These are phyloP conservation scores for Archaeoteleia sp. DNA, from an alignment of 2,888 invertebrate genomes.

Conservation along the genomic window DNA sequence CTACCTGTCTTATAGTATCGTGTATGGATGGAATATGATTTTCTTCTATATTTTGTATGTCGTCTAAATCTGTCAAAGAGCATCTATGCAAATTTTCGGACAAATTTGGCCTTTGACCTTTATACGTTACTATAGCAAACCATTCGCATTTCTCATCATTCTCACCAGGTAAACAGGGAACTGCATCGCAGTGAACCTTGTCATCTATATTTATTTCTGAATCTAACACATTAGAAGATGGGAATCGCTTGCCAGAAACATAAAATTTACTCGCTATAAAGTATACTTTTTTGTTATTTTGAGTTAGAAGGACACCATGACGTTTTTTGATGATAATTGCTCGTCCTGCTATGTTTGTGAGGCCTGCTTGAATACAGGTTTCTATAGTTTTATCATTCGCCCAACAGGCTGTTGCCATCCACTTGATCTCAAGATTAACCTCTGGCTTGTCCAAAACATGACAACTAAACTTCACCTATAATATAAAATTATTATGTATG, in stretches of 20 bases:
- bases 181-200: constrained; percentile 59
- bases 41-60: background rate
- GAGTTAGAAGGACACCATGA: constrained; percentile 54
- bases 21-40: constrained; percentile 1
- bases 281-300: constrained; percentile 41
- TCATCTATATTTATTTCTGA: constrained; percentile 43
- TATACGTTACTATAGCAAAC: constrained; percentile 62
- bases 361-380: constrained; percentile 50
- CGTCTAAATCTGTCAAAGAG: constrained; percentile 12
- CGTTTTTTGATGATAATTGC: constrained; percentile 50
- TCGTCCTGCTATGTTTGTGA: constrained; percentile 45
- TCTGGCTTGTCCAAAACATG: constrained; percentile 50
- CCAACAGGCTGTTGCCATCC: constrained; percentile 57
- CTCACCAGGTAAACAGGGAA: constrained; percentile 61
- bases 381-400: constrained; percentile 17
- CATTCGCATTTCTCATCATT: constrained; percentile 56
- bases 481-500: background rate
- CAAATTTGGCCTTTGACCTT: constrained; percentile 60
- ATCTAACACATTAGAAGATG: constrained; percentile 51
- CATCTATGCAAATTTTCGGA: too few relatives aligned
- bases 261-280: constrained; percentile 61
- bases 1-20: constrained; percentile 5
- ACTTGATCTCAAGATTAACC: constrained; percentile 25
- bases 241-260: constrained; percentile 56
- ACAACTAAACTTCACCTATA: constrained; percentile 59